Evolutionary conservation across 2,888 invertebrate species (phyloP), one percentile per base, ranked within the genome.

Genomic region (Stenoptilia bipunctidactyla): DNA sequence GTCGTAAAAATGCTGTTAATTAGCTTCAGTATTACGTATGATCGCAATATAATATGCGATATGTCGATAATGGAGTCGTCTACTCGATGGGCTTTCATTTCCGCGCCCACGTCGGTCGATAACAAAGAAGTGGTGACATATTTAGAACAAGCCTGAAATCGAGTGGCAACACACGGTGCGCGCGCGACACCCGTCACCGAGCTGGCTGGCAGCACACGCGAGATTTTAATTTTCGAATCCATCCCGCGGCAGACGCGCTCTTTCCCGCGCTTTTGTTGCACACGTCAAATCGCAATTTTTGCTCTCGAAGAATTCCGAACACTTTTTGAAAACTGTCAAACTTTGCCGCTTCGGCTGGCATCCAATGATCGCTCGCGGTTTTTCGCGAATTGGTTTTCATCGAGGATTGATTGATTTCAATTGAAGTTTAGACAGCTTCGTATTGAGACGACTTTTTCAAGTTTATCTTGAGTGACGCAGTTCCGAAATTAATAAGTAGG

Each of bases 101-200:
- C 82, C 83, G 76, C 71, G 67, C 76, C 52, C 68, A 71, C 66
- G 79, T 72, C 73, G 61, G 61, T 51, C 65, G 77, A 76, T 79
- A 76, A 82, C 83, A 82, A 83, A 82, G 82, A 77, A 73, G 61
- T 75, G 74, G 63, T 77, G 83, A 80, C 82, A 79, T 80, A 82
- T 83, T 83, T 83, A 83, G 83, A 83, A 80, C 83, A 79, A 79
- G 80, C 82, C 82, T 82, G 80, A 80, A 83, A 80, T 72, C 79
- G 79, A 77, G 51, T 48, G 51, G 55, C 52, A 53, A 51, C 66
- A 66, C 55, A 46, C 45, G 51, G 51, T 48, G 55, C 53, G 55
- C 27, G 45, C 61, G 53, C 65, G 79, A 76, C 79, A 79, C 66
- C 73, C 75, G 80, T 79, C 80, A 76, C 53, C 64, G 60, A 62